These are phyloP conservation scores for Molanna angustata DNA, from an alignment of 2,888 invertebrate species.

Conservation along the genomic window DNA sequence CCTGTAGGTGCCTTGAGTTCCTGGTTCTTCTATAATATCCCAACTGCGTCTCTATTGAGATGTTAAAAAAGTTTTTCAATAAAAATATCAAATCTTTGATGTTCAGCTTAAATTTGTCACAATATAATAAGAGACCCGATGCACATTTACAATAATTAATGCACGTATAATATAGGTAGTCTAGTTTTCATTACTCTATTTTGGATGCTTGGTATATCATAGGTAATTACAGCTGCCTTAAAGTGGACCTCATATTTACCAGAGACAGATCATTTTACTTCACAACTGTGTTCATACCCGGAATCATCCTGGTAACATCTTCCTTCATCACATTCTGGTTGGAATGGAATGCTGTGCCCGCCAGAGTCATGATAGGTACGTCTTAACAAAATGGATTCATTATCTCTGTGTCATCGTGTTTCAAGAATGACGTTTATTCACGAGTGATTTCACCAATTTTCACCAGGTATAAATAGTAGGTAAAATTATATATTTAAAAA, in stretches of 20 bases:
- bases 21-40: no score
- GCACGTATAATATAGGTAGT: background rate
- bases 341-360: slow-evolving; percentile 96
- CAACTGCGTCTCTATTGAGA: no score
- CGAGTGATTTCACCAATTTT: no score
- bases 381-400: slow-evolving; percentile 33
- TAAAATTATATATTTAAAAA: no score
- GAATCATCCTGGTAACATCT: slow-evolving; percentile 93
- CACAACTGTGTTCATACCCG: slow-evolving; percentile 95
- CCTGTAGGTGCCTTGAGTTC: no score
- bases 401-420: background rate
- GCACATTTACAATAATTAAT: slow-evolving; percentile 35
- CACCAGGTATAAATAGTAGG: no score
- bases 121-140: no score
- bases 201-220: no score
- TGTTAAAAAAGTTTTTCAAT: no score
- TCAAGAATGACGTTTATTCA: background rate
- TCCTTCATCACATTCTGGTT: slow-evolving; percentile 97
- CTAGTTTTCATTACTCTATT: background rate
- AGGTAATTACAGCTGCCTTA: slow-evolving; percentile 96
- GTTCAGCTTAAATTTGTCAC: no score
- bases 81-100: no score
- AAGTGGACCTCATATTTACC: slow-evolving; percentile 91
- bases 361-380: slow-evolving; percentile 94
- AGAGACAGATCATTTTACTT: slow-evolving; percentile 96